Evolutionary conservation across 2,113 vertebrate species (phyloP).

Genomic region (Mus spicilegus): DNA sequence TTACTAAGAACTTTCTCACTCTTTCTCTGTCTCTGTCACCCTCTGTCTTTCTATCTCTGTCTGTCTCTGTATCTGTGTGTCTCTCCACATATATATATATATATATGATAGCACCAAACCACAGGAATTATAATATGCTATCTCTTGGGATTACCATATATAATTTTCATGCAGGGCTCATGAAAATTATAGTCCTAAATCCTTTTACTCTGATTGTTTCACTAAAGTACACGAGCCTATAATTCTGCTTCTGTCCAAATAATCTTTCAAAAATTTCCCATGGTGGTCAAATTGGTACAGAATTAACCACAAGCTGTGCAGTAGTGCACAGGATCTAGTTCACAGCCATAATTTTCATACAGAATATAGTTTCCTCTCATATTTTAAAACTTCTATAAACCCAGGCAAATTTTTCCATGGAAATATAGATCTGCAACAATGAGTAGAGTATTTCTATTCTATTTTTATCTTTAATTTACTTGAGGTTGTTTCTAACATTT

Average conservation of each 20-base stretch:
- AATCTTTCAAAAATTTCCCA: background rate
- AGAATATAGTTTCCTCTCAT: background rate
- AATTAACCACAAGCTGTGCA: background rate
- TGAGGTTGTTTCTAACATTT: background rate
- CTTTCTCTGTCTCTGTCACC: background rate
- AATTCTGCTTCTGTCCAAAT: slow-evolving; percentile 17
- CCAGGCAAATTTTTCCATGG: background rate
- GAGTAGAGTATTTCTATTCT: background rate
- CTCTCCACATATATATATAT: too few species aligned
- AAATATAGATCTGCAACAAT: background rate
- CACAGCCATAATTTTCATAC: background rate
- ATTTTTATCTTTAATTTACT: slow-evolving; percentile 29
- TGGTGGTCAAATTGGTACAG: background rate
- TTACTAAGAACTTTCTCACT: background rate
- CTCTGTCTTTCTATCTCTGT: too few species aligned
- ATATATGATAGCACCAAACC: too few species aligned
- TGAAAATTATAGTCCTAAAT: background rate
- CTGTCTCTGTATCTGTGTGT: too few species aligned
- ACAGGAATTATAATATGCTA: background rate
- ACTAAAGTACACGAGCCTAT: background rate
- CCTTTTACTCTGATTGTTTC: background rate
- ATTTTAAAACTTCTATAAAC: slow-evolving; percentile 35
- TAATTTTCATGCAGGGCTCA: background rate
- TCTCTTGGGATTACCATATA: background rate
- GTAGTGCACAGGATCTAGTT: background rate